Evolutionary conservation across 2,888 invertebrate species (phyloP).

Genomic region (Epinotia brunnichana): DNA sequence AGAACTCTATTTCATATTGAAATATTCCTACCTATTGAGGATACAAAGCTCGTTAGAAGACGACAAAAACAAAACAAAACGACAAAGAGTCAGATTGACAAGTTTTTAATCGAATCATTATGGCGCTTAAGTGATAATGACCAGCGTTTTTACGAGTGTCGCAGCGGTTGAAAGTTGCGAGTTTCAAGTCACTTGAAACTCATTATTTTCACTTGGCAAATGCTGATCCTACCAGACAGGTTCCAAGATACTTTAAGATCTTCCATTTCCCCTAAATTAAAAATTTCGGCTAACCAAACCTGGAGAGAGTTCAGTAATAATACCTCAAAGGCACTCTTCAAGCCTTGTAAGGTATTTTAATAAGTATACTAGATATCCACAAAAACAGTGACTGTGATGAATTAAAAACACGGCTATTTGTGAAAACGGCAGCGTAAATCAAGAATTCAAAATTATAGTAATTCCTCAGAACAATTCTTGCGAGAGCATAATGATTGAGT

Average conservation of each 20-base stretch:
- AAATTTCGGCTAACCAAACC: not conserved
- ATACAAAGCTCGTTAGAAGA: slow-evolving; percentile 21
- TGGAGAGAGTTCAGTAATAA: slow-evolving; percentile 10
- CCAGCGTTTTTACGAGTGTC: not conserved
- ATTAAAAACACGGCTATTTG: slow-evolving; percentile 19
- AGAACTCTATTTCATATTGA: not conserved
- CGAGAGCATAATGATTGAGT: slow-evolving; percentile 23
- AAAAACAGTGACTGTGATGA: not conserved
- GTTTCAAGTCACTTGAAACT: no score
- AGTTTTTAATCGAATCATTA: slow-evolving; percentile 24
- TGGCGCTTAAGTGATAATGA: not conserved
- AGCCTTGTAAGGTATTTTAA: not conserved
- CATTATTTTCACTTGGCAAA: slow-evolving; percentile 1
- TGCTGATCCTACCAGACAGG: not conserved
- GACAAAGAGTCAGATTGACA: slow-evolving; percentile 9
- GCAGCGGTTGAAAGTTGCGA: no score
- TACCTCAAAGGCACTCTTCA: slow-evolving; percentile 1
- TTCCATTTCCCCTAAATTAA: not conserved
- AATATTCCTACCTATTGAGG: not conserved
- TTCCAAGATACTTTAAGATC: not conserved
- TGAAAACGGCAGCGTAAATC: slow-evolving; percentile 18
- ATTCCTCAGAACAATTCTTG: slow-evolving; percentile 20
- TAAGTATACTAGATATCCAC: slow-evolving; percentile 1
- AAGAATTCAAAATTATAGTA: slow-evolving; percentile 28
- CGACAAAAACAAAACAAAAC: not conserved